Conservation (phyloP, 2,797 vertebrate species). For the Aratinga solstitialis region DNA sequence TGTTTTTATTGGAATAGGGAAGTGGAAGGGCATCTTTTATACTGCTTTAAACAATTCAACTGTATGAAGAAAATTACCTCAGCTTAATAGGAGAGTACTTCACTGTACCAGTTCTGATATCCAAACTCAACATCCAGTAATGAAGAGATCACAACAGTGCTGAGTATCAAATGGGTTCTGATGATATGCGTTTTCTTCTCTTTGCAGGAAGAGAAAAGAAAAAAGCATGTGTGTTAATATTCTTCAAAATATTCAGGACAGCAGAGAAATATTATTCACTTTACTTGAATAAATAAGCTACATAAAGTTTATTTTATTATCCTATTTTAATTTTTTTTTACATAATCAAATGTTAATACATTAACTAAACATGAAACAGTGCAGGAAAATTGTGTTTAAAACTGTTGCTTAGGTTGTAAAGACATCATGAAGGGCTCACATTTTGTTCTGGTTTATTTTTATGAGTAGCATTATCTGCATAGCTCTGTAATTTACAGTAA, state of each 20-base stretch:
- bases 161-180: slow-evolving; percentile 8
- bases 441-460: slow-evolving; percentile 10
- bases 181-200: background rate
- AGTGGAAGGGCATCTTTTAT: background rate
- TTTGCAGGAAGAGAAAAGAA: slow-evolving; percentile 24
- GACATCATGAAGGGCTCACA: background rate
- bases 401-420: slow-evolving; percentile 4
- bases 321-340: background rate
- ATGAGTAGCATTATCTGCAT: background rate
- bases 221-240: background rate
- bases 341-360: background rate
- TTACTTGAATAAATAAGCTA: slow-evolving; percentile 18
- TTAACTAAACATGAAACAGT: background rate
- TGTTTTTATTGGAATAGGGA: background rate
- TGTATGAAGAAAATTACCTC: slow-evolving; percentile 41
- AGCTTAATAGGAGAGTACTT: background rate
- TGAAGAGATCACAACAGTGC: background rate
- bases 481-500: background rate
- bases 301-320: slow-evolving; percentile 31
- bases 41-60: background rate
- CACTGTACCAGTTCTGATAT: background rate
- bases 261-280: background rate
- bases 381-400: slow-evolving; percentile 18
- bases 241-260: background rate
- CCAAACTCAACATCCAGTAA: slow-evolving; percentile 30